These are phyloP conservation scores for Ichneumoninae sp. DNA, from an alignment of 2,888 invertebrate species.

Conservation along the genomic window DNA sequence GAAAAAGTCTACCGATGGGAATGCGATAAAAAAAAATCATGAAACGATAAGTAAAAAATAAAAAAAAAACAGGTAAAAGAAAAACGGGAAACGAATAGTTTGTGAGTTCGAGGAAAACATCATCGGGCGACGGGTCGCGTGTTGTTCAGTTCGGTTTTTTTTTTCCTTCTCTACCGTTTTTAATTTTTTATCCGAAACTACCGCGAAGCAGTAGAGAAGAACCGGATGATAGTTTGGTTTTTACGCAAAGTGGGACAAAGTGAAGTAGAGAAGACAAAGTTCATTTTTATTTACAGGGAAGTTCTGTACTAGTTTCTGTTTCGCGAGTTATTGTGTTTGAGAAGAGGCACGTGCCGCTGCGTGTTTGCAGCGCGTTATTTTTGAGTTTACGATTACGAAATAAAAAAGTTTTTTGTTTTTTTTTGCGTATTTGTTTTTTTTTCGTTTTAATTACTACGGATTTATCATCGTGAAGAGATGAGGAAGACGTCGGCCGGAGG, in stretches of 20 bases:
- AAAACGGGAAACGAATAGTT: slow-evolving; percentile 5
- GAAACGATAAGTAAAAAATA: slow-evolving; percentile 12
- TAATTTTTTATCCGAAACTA: background rate
- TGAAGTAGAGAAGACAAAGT: slow-evolving; percentile 34
- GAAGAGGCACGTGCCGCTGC: slow-evolving; percentile 39
- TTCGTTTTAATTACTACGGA: slow-evolving; percentile 5
- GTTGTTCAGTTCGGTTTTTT: slow-evolving; percentile 25
- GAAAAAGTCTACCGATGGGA: slow-evolving; percentile 14
- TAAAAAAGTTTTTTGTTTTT: background rate
- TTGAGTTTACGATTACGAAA: background rate
- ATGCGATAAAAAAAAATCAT: slow-evolving; percentile 10
- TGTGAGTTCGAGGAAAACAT: slow-evolving; percentile 31
- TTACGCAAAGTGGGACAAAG: background rate
- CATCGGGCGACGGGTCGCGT: slow-evolving; percentile 47
- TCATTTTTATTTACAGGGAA: slow-evolving; percentile 17
- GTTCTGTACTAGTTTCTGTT: slow-evolving; percentile 21
- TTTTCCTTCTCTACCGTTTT: background rate
- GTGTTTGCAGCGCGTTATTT: background rate
- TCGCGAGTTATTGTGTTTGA: slow-evolving; percentile 34
- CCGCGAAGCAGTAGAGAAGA: background rate
- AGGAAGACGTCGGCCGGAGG: background rate
- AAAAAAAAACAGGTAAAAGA: background rate
- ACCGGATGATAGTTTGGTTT: slow-evolving; percentile 1
- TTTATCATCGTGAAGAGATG: slow-evolving; percentile 32
- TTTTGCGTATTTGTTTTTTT: background rate